These are phyloP conservation scores for Acipenser oxyrinchus DNA, from an alignment of 2,797 vertebrate species.

Conservation along the genomic window DNA sequence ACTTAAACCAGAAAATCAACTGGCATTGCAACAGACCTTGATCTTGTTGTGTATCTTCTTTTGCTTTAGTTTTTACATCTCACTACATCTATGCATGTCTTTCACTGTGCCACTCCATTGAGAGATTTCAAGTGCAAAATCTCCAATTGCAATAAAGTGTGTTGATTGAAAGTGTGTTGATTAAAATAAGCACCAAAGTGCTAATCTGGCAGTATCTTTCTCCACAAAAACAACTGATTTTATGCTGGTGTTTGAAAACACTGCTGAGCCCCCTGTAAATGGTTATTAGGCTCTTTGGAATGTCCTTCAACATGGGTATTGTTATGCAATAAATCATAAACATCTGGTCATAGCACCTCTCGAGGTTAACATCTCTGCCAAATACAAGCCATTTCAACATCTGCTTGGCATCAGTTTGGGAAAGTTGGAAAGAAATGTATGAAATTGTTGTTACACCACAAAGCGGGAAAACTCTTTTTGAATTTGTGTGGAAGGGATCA, in stretches of 20 bases:
- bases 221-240: background rate
- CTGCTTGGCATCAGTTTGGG: background rate
- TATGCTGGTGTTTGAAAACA: background rate
- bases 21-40: too few relatives aligned
- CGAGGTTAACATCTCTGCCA: background rate
- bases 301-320: slow-evolving; percentile 5
- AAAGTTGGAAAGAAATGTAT: background rate
- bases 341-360: slow-evolving; percentile 5
- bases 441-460: too few relatives aligned
- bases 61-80: too few relatives aligned
- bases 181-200: background rate
- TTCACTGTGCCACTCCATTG: slow-evolving; percentile 19
- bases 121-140: slow-evolving; percentile 10
- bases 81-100: too few relatives aligned
- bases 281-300: slow-evolving; percentile 5
- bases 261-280: background rate
- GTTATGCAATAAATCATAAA: slow-evolving; percentile 13
- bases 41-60: too few relatives aligned
- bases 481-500: too few relatives aligned
- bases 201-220: slow-evolving; percentile 1
- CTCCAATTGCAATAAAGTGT: background rate
- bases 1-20: too few relatives aligned
- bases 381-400: slow-evolving; percentile 4
- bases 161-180: background rate
- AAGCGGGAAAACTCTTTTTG: too few relatives aligned